phyloP scores from a whole-genome alignment of 2,113 vertebrate species.

The Hemibates koningsi region DNA sequence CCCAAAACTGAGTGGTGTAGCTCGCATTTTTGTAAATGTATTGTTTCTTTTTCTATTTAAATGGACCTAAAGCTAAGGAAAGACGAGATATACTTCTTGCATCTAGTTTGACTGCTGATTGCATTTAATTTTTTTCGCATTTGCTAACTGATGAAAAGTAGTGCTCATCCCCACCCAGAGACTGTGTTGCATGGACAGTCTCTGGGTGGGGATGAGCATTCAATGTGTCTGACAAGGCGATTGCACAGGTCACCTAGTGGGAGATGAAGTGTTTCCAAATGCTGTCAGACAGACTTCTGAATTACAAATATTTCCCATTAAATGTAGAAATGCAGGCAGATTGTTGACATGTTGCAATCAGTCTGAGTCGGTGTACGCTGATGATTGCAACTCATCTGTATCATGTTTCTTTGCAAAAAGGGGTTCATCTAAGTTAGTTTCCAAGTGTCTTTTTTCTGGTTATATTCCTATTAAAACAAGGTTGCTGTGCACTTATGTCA shows the following conservation, averaged over 20 bases:
- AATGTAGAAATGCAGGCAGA: neutral
- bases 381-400: neutral
- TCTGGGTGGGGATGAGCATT: neutral
- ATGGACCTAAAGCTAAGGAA: neutral
- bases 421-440: neutral
- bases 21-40: neutral
- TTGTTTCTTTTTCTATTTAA: neutral
- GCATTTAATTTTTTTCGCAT: neutral
- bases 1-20: neutral
- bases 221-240: neutral
- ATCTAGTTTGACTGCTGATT: neutral
- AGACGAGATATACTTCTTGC: neutral
- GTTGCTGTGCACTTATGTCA: neutral
- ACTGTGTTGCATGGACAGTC: neutral
- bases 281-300: neutral
- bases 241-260: neutral
- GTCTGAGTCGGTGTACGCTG: rapidly evolving
- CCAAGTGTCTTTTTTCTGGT: neutral
- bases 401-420: neutral
- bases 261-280: neutral
- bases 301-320: neutral
- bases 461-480: neutral
- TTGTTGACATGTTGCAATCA: neutral
- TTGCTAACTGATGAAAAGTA: neutral
- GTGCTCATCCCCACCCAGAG: neutral